Evolutionary conservation across 2,888 invertebrate species (phyloP).

Genomic region (Mesorhabditis spiculigera): DNA sequence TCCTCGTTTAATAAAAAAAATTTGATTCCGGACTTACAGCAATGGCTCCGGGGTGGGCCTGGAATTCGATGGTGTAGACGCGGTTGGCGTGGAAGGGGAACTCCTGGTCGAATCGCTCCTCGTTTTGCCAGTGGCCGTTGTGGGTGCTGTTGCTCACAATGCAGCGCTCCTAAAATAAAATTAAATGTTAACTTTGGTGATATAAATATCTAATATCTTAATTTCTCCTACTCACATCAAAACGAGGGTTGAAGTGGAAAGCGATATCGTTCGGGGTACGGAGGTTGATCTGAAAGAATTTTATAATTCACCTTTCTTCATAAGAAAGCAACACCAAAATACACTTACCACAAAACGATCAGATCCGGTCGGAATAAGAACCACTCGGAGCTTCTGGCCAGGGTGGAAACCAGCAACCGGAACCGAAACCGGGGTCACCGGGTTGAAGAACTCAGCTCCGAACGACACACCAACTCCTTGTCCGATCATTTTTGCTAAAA

Average conservation of each 20-base stretch:
- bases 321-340: not conserved
- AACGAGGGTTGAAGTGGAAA: slow-evolving; percentile 77
- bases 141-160: slow-evolving; percentile 71
- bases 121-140: slow-evolving; percentile 67
- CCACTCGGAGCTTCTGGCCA: slow-evolving; percentile 36
- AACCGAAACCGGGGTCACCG: slow-evolving; percentile 29
- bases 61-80: slow-evolving; percentile 40
- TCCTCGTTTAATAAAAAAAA: not conserved
- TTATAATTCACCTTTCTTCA: not conserved
- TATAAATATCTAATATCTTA: no score
- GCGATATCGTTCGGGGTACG: slow-evolving; percentile 74
- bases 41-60: slow-evolving; percentile 30
- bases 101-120: slow-evolving; percentile 25
- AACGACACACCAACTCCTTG: slow-evolving; percentile 18
- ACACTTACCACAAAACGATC: slow-evolving; percentile 14
- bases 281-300: slow-evolving; percentile 66
- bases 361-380: slow-evolving; percentile 24
- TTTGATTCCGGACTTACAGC: slow-evolving; percentile 18
- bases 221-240: slow-evolving; percentile 60
- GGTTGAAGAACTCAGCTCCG: slow-evolving; percentile 37
- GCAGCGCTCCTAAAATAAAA: slow-evolving; percentile 58
- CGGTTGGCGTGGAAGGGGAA: slow-evolving; percentile 25
- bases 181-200: not conserved
- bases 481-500: not conserved
- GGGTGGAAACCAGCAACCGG: slow-evolving; percentile 34